These are phyloP conservation scores for Benitochromis conjunctus DNA, from an alignment of 2,113 vertebrate species.

Conservation along the genomic window DNA sequence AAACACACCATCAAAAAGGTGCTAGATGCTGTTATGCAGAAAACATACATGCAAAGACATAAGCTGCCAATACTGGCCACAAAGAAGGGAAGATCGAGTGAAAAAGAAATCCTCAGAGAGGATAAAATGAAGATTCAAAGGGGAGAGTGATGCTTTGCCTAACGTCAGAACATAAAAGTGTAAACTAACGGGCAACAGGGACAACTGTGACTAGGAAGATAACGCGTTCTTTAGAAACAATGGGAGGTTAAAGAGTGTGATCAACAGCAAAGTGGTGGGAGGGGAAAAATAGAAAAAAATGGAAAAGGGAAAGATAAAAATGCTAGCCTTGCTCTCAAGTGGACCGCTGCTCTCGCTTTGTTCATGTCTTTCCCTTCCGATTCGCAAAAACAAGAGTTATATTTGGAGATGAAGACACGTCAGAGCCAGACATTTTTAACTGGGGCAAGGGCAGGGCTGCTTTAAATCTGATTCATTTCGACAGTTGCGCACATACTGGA, in stretches of 20 bases:
- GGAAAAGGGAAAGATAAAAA: background rate
- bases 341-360: slow-evolving; percentile 3
- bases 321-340: background rate
- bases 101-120: background rate
- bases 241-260: background rate
- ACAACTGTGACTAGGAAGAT: background rate
- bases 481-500: slow-evolving; percentile 49
- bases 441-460: slow-evolving; percentile 21
- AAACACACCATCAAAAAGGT: background rate
- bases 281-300: background rate
- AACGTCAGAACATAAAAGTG: background rate
- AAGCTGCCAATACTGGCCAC: background rate
- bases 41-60: background rate
- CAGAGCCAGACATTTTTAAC: slow-evolving; percentile 38
- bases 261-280: background rate
- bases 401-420: slow-evolving; percentile 44
- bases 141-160: background rate
- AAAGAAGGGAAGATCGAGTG: background rate
- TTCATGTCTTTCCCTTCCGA: slow-evolving; percentile 15
- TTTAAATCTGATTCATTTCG: slow-evolving; percentile 42
- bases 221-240: background rate
- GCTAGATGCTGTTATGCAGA: background rate
- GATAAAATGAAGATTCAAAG: background rate
- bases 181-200: background rate
- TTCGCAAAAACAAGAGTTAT: slow-evolving; percentile 46